These are phyloP conservation scores for Incurvaria masculella DNA, from an alignment of 2,888 invertebrate species.

Conservation along the genomic window DNA sequence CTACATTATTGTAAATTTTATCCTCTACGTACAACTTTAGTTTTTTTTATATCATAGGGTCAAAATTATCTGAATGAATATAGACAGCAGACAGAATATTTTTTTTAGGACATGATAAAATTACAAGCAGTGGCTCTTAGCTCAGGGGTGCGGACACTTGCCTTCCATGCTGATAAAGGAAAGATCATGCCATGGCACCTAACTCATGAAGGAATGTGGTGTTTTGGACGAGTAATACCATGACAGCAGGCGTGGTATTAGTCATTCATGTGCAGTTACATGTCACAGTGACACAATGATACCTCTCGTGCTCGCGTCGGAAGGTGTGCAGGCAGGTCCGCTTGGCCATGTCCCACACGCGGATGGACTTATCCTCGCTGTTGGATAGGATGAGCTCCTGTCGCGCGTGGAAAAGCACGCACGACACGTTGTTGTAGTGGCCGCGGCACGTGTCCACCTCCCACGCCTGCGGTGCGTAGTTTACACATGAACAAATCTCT, in stretches of 20 bases:
- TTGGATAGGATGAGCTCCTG: constrained; percentile 96
- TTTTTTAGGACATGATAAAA: neutral
- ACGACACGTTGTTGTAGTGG: constrained; percentile 99
- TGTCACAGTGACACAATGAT: constrained; percentile 3
- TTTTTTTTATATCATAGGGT: too few species aligned
- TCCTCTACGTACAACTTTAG: too few species aligned
- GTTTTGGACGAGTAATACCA: too few species aligned
- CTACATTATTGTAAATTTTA: too few species aligned
- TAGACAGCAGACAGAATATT: neutral
- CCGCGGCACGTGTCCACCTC: constrained; percentile 99
- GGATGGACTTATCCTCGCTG: constrained; percentile 95
- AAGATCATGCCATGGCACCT: too few species aligned
- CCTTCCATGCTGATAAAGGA: constrained; percentile 3
- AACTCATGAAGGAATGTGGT: neutral
- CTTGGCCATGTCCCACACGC: constrained; percentile 99
- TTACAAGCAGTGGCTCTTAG: neutral
- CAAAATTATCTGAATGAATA: neutral
- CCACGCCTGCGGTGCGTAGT: too few species aligned
- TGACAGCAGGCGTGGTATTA: too few species aligned
- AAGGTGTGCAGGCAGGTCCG: constrained; percentile 89
- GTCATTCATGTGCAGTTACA: neutral
- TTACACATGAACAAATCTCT: too few species aligned
- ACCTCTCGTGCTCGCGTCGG: constrained; percentile 87
- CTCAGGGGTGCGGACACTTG: neutral
- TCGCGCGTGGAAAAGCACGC: constrained; percentile 94